phyloP scores from a whole-genome alignment of 2,113 vertebrate species.

The Lophius piscatorius region DNA sequence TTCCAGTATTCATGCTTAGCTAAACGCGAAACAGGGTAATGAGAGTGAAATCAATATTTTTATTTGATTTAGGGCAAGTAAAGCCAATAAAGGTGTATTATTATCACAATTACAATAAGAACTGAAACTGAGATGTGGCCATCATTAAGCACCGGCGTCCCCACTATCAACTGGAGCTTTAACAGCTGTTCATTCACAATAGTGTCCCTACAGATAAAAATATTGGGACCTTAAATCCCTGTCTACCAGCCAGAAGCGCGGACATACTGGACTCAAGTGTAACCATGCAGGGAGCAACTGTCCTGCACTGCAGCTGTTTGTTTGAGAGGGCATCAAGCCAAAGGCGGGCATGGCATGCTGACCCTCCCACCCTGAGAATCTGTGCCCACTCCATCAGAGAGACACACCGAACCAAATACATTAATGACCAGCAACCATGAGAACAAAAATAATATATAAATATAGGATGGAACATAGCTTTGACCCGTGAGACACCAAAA shows the following conservation, averaged over 20 bases:
- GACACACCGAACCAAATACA: slow-evolving; percentile 38
- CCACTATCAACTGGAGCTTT: neutral
- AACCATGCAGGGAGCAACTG: slow-evolving; percentile 42
- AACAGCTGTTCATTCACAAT: slow-evolving; percentile 14
- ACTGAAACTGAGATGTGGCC: too few relatives aligned
- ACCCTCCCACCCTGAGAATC: slow-evolving; percentile 40
- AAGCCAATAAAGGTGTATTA: too few relatives aligned
- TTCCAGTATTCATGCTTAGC: too few relatives aligned
- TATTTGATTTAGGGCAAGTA: too few relatives aligned
- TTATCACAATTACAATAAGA: too few relatives aligned
- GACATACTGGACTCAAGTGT: slow-evolving; percentile 32
- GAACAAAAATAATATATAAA: slow-evolving; percentile 26
- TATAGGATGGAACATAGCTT: slow-evolving; percentile 24
- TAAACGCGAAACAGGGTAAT: too few relatives aligned
- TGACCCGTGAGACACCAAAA: slow-evolving; percentile 25
- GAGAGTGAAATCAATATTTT: too few relatives aligned
- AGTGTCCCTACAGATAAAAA: slow-evolving; percentile 19
- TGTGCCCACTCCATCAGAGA: slow-evolving; percentile 46
- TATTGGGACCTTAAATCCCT: slow-evolving; percentile 38
- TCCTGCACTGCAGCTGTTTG: slow-evolving; percentile 56
- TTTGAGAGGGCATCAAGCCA: slow-evolving; percentile 27
- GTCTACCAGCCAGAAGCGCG: slow-evolving; percentile 6
- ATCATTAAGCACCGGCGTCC: neutral
- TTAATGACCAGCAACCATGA: slow-evolving; percentile 44
- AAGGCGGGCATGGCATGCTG: slow-evolving; percentile 31